Evolutionary conservation across 2,113 vertebrate genomes (phyloP), one percentile per base, ranked within the genome.

Genomic region (Catharus minimus): DNA sequence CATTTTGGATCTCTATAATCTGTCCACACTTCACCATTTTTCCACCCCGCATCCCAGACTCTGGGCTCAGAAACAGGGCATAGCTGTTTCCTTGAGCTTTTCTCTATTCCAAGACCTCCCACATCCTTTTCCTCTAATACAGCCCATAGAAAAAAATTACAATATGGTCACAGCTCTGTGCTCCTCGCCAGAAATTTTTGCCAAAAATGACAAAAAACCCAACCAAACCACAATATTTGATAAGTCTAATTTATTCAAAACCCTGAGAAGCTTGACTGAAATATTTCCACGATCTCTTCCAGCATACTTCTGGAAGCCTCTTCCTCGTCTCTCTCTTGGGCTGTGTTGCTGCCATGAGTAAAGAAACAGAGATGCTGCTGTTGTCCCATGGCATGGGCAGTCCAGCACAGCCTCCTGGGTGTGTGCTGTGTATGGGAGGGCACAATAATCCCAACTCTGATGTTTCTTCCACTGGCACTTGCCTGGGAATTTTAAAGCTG

Each of bases 101-200:
- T 33, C 57, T 78, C 49, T 80, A 13, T 86, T 93, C 86, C 86
- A 93, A 94, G 95, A 94, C 91, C 91, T 93, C 94, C 93, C 91
- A 89, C 91, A 91, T 76, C 71, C 69, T 89, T 89, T 88, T 85
- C 64, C 81, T 79, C 39, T 95, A 75, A 78, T 36, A 65, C 32
- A 93, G 39, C 46, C 71, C 73, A 39, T 61, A 87, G 46, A 68
- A 94, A 65, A 65, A 58, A 75, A 82, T 47, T 91, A 38, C 69
- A 73, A 46, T 79, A 91, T 65, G 81, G 94, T 79, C 84, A 79
- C 53, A 72, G 46, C 20, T 82, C 66, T 61, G 12, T 46, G 22
- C 26, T 89, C 33, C 81, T 75, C 0, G 81, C 89, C 94, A 95
- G 81, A 86, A 92, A n/a, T 28, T 87, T 89, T 92, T 91, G 91